phyloP scores from a whole-genome alignment of 1,140 invertebrate species.

The Rhopalosiphum maidis region DNA sequence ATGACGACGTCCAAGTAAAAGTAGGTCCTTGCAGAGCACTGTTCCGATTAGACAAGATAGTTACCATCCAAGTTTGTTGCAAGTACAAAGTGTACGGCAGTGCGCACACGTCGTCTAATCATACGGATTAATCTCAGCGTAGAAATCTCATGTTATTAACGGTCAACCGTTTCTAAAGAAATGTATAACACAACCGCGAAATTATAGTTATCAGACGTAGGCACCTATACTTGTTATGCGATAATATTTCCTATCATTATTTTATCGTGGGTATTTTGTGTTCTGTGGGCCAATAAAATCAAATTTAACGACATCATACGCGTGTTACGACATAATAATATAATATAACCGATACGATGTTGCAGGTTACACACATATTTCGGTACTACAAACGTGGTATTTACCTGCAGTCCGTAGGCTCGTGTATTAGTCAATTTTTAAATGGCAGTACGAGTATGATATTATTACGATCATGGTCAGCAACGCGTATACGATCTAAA shows the following conservation, averaged over 20 bases:
- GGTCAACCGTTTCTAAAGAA: no score
- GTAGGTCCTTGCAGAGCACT: neutral
- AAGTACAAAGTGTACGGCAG: neutral
- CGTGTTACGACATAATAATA: neutral
- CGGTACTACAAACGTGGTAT: neutral
- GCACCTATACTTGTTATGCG: neutral
- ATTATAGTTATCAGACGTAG: neutral
- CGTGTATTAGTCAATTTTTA: neutral
- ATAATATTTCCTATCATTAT: neutral
- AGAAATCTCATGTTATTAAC: no score
- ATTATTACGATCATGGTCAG: neutral
- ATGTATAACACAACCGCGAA: neutral
- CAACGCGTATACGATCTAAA: neutral
- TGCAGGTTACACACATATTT: neutral
- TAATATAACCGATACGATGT: neutral
- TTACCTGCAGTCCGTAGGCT: neutral
- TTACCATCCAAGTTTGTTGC: neutral
- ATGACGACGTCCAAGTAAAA: neutral
- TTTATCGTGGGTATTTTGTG: neutral
- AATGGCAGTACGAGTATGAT: neutral
- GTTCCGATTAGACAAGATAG: neutral
- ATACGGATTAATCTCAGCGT: no score
- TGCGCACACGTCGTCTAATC: no score
- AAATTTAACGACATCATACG: neutral
- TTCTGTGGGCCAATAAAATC: neutral